Evolutionary conservation across 1,140 invertebrate species (phyloP), one percentile per base, ranked within the genome.

Genomic region (Cotesia typhae): DNA sequence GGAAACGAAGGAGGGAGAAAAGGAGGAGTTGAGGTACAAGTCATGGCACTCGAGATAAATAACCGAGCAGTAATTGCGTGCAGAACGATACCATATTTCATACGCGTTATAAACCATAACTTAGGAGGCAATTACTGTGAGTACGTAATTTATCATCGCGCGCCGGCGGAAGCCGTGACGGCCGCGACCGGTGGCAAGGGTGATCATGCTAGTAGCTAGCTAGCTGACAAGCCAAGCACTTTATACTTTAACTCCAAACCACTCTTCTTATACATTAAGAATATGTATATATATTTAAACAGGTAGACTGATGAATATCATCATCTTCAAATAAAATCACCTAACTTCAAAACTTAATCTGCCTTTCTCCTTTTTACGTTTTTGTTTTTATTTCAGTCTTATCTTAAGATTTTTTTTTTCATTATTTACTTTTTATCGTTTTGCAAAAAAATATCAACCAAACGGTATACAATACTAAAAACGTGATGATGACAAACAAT

Each of bases 31-130:
- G 41, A 72, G 69, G 69, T 74, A 53, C 67, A 57, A 77, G 72
- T 75, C 74, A 75, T 77, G 72, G 72, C 71, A 74, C 67, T 75
- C 76, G 87, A 88, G 86, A 88, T 88, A 88, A 88, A 88, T 88
- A 88, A 87, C 87, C 82, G 79, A 78, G 79, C 83, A 82, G 86
- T 88, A 88, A 88, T 88, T 88, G 88, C 87, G 86, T 87, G 86
- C 81, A 81, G 87, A 88, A 82, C 87, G 85, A 87, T 87, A 87
- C 86, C 87, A 88, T 88, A 88, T 88, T 88, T 88, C 87, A 88
- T 88, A 85, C 79, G 80, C 82, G 83, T 84, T 85, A 87, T 87
- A 84, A 84, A 85, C 87, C 87, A 88, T 88, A 88, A 88, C 87
- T 88, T 88, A 87, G 83, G 77, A 87, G 87, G 88, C 87, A 88